Base-by-base conservation (phyloP, 2,113 vertebrate genomes). In the Nibea albiflora region DNA sequence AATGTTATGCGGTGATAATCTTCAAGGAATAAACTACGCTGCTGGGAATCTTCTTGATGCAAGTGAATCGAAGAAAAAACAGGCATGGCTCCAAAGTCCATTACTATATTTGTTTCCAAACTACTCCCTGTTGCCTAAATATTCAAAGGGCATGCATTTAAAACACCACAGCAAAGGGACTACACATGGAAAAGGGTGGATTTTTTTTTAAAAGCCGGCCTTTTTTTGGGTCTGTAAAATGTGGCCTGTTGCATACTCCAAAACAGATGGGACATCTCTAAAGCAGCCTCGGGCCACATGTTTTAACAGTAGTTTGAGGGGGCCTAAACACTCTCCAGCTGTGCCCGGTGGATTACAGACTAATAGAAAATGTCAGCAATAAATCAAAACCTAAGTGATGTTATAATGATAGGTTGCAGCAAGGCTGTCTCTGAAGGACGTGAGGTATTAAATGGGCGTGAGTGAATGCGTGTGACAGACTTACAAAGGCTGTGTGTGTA, bases 211-310 rank as follows among this genome's bases (percentile, higher is more conserved):
- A 88, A 85, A 83, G 63, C 50, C 20, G 7, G 22, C 4, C 17
- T 66, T 76, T 85, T 88, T 84, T 86, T 67, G 44, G 54, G 70
- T 84, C 69, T 81, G 57, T 91, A 89, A 92, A 92, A 91, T 92
- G 89, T 87, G 89, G 92, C 68, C 74, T 77, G 67, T 49, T 82
- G 79, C 74, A 39, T 91, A 49, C 80, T 88, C 35, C 69, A 81
- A 93, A 93, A 88, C 92, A 93, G 92, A 92, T 92, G 93, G 88
- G 81, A 63, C 62, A 85, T 85, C 85, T 87, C 88, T 31, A 61
- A 58, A 76, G 77, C 66, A 63, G 88, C 91, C 87, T 76, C 20
- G 11, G 80, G 88, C 87, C 68, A 81, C 77, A 84, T 81, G 86
- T 73, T 88, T 89, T 57, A 88, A 76, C 83, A 80, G 80, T 71